Base-by-base conservation (phyloP, 1,140 invertebrate species). In the Calosoma granatense region DNA sequence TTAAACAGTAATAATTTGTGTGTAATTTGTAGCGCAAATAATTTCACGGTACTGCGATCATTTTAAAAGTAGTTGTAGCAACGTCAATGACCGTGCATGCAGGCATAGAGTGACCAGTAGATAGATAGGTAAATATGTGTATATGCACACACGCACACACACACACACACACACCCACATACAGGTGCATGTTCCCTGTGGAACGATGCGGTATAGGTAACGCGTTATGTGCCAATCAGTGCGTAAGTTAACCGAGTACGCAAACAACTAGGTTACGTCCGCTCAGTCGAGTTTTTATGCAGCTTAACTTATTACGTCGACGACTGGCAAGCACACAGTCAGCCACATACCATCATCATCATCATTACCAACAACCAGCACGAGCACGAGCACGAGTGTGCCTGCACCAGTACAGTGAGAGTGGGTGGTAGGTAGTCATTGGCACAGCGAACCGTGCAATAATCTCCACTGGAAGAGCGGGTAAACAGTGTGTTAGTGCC, bases 231-330 rank as follows among this genome's bases (percentile, higher is more conserved):
- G n/a, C 14, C 9, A 47, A 47, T 17, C 17, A 17, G 15, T 47
- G 41, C 41, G 41, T 47, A 17, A 11, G 6, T 47, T 47, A 47
- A 47, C 15, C 17, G 6, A 11, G 41, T 47, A 11, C 3, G 41
- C 41, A 47, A 47, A 47, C 41, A 47, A 47, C 41, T 47, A 47
- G 41, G 41, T 47, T 47, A 47, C 41, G 15, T 47, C 3, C 41
- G 41, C 41, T 47, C 15, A 17, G 15, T 17, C 15, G 41, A 9
- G 6, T 47, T 47, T 47, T 47, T 47, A 47, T 47, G 41, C 41
- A 12, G 41, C 41, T 47, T 47, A 47, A 47, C 41, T 47, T 47
- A 47, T 47, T 47, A 47, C 41, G 6, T 17, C 15, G 17, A 17
- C 41, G 6, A 47, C 9, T n/a, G 26, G 26, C 26, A 36, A n/a